These are phyloP conservation scores for Aptenodytes forsteri DNA, from an alignment of 2,113 vertebrate species.

Conservation along the genomic window DNA sequence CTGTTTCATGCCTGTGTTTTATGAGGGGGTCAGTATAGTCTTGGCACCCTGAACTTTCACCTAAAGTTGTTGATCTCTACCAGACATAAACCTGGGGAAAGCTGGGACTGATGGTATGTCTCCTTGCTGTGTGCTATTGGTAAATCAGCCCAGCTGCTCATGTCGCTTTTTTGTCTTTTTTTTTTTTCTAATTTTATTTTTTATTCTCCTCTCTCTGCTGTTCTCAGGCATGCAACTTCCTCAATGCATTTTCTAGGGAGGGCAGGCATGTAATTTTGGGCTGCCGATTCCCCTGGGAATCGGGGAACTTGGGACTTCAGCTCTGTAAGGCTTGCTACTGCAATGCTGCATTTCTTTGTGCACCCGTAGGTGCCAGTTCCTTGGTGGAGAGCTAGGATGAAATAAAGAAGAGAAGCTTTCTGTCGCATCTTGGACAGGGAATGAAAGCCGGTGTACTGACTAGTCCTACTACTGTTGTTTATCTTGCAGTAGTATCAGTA, in stretches of 20 bases:
- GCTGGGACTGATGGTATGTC: background rate
- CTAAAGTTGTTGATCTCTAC: background rate
- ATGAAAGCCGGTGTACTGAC: background rate
- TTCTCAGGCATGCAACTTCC: background rate
- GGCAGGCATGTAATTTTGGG: background rate
- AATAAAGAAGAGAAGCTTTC: background rate
- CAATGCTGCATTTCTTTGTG: background rate
- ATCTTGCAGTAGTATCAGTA: background rate
- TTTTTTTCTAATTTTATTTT: too few relatives aligned
- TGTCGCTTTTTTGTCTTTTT: background rate
- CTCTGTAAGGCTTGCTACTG: background rate
- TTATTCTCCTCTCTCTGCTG: accelerated
- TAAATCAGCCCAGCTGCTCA: background rate
- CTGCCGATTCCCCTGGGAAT: background rate
- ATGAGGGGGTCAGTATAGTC: background rate
- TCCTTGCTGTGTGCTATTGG: background rate
- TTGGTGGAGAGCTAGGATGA: background rate
- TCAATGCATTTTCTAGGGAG: background rate
- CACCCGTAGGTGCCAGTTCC: background rate
- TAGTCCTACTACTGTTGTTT: background rate
- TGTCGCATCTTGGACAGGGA: background rate
- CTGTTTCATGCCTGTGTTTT: background rate
- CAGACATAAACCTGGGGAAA: background rate
- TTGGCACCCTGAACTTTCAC: background rate
- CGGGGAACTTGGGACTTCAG: background rate